Base-by-base conservation (phyloP, 2,797 vertebrate species). In the Nyctibius grandis region DNA sequence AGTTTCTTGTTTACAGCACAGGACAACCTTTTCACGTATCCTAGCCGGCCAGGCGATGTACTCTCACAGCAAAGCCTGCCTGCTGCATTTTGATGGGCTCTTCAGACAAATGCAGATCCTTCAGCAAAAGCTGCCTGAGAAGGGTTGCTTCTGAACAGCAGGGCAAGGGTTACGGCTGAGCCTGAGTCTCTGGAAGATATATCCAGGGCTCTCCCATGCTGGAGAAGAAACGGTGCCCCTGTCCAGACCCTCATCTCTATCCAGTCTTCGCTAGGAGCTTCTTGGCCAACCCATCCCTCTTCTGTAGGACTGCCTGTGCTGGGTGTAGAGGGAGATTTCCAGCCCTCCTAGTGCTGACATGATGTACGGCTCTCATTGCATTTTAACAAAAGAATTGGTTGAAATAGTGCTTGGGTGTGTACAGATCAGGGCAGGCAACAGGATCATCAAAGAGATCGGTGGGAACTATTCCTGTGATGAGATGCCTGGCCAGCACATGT, bases 21-120 rank as follows among this genome's bases (percentile, higher is more conserved):
- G n/a, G n/a, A 20, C 31, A 84, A 54, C 45, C 60, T 73, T 73
- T 84, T 25, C 78, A 50, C 0, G 0, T 26, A 48, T 12, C 45
- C 4, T 1, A 38, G 73, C 26, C 1, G 1, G 31, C 63, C 8
- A 1, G 64, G 68, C 1, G 0, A 65, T 56, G 38, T 29, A 28
- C 33, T 81, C 25, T 26, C 38, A 26, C 34, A 77, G 72, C 72
- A 89, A 40, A 89, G 38, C 19, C 29, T 57, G 20, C 57, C 45
- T 23, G 38, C 56, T 70, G 67, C 79, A 59, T 59, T 61, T 45
- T 50, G 74, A 80, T 86, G 91, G 70, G 54, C n/a, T 76, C 40
- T 33, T 22, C 17, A 44, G 54, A 25, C 29, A 69, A 20, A 13
- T 4, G 29, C 56, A 60, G 48, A 9, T 57, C 25, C 40, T 57